phyloP scores from a whole-genome alignment of 2,888 invertebrate genomes.

The Poecilobothrus nobilitatus region DNA sequence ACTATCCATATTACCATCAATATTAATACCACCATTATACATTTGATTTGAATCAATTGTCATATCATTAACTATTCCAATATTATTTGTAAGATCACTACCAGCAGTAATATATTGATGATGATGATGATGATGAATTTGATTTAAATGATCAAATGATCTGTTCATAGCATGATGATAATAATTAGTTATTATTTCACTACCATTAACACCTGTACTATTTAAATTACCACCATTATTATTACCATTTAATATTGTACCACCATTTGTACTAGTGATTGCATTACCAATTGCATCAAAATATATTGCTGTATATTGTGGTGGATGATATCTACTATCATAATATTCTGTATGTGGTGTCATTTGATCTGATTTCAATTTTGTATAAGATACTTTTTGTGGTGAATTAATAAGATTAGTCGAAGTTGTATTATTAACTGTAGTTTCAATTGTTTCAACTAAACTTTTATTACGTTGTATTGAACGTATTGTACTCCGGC shows the following conservation, averaged over 20 bases:
- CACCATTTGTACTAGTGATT: not conserved
- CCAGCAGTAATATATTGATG: not conserved
- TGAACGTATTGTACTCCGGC: not conserved
- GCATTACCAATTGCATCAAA: constrained; percentile 28
- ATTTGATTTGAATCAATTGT: not conserved
- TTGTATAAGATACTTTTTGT: not conserved
- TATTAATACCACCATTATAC: not conserved
- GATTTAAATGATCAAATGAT: constrained; percentile 8
- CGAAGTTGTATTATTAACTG: not conserved
- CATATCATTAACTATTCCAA: not conserved
- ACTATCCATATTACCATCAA: not conserved
- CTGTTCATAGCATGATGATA: not conserved
- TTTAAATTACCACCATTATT: not conserved
- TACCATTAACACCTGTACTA: not conserved
- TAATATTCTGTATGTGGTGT: constrained; percentile 11
- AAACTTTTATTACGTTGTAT: not conserved
- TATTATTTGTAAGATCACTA: not conserved
- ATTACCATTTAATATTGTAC: not conserved
- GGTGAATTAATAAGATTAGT: constrained; percentile 9
- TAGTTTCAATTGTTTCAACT: constrained; percentile 12
- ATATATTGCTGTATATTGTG: constrained; percentile 40
- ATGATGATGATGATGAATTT: constrained; percentile 7
- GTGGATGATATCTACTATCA: constrained; percentile 27
- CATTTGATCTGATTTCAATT: constrained; percentile 1
- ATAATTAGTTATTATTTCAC: not conserved